Evolutionary conservation across 1,140 invertebrate species (phyloP), one percentile per base, ranked within the genome.

Genomic region (Sarcophaga peregrina): DNA sequence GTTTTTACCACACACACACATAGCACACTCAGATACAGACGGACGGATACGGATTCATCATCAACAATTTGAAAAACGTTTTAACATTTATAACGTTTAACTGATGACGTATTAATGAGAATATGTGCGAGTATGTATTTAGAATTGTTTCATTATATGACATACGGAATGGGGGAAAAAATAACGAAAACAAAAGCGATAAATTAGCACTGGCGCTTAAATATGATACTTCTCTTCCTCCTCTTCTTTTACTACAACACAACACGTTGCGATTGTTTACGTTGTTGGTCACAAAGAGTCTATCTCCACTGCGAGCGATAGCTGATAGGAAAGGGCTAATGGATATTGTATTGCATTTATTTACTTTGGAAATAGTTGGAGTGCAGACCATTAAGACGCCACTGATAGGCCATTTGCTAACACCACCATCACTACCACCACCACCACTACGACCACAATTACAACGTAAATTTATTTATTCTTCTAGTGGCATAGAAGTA

Each of bases 201-300:
- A 68, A 68, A 68, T 68, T 68, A 68, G 62, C 62, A 68, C n/a
- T 68, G 62, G 62, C 62, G 62, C 62, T 68, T 68, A 68, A 20
- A 68, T n/a, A 68, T 37, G 1, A 68, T 68, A 68, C n/a, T 68
- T 68, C 17, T 68, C 58, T 20, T 68, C 20, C n/a, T 68, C 20
- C 20, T 20, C 15, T n/a, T n/a, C n/a, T n/a, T n/a, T 8, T 58
- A 58, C 13, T 20, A 68, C 9, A 3, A n/a, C 2, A 8, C 62
- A 8, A 68, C n/a, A 20, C 20, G 17, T 62, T 62, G 15, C 5
- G 15, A n/a, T 62, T 62, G 58, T 8, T 68, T n/a, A 37, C 25
- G 25, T 4, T 37, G 4, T 37, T 37, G 25, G 25, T 37, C 25
- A 37, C 25, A 37, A 37, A 37, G 25, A 37, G 25, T 37, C 25